These are phyloP conservation scores for Melipona beecheii DNA, from an alignment of 2,888 invertebrate species.

Conservation along the genomic window DNA sequence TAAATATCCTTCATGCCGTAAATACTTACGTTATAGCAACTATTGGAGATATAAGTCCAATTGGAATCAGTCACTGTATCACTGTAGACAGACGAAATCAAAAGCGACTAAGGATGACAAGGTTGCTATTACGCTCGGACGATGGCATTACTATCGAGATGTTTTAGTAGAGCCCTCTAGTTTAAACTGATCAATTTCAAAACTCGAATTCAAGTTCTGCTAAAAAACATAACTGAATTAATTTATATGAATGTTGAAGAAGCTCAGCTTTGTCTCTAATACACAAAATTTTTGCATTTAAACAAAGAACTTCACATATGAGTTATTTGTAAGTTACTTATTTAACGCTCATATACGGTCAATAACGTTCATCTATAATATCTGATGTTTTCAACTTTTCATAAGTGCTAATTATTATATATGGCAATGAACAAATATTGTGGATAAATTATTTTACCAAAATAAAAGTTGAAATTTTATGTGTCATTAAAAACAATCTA, in stretches of 20 bases:
- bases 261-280: not conserved
- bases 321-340: not conserved
- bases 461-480: too few relatives aligned
- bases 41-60: slow-evolving; percentile 19
- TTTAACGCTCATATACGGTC: not conserved
- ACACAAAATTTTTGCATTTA: not conserved
- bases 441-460: too few relatives aligned
- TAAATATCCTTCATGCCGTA: slow-evolving; percentile 1
- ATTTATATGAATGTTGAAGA: not conserved
- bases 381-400: not conserved
- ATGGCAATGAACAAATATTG: too few relatives aligned
- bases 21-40: slow-evolving; percentile 18
- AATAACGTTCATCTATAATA: not conserved
- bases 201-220: not conserved
- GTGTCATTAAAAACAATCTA: too few relatives aligned
- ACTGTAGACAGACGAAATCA: slow-evolving; percentile 3
- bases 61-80: not conserved
- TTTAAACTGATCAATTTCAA: not conserved
- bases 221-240: not conserved
- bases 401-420: not conserved
- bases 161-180: not conserved
- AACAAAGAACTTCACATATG: not conserved
- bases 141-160: slow-evolving; percentile 12
- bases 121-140: not conserved
- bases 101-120: not conserved